phyloP scores from a whole-genome alignment of 2,113 vertebrate species.

The Trichechus manatus region DNA sequence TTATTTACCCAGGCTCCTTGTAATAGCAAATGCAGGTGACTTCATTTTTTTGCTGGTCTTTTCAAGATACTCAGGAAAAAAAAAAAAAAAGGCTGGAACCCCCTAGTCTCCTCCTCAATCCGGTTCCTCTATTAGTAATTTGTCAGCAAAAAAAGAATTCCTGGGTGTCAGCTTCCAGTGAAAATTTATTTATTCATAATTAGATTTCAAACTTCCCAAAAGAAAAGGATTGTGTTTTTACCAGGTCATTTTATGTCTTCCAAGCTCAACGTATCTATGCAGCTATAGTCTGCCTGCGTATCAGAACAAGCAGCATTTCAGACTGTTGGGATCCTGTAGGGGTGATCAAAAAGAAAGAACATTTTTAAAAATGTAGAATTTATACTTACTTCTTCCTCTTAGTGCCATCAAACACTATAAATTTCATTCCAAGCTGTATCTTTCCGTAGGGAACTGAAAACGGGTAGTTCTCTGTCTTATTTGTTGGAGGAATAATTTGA shows the following conservation, averaged over 20 bases:
- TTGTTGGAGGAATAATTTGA: slow-evolving; percentile 87
- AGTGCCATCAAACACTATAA: slow-evolving; percentile 59
- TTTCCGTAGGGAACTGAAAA: slow-evolving; percentile 77
- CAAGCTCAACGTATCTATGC: slow-evolving; percentile 39
- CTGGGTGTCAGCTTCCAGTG: not conserved
- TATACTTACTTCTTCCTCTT: slow-evolving; percentile 71
- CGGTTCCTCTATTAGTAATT: slow-evolving; percentile 21
- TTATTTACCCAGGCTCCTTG: slow-evolving; percentile 59
- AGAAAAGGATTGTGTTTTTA: not conserved
- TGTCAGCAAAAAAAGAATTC: slow-evolving; percentile 60
- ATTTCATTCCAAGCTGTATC: slow-evolving; percentile 44
- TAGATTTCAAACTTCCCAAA: slow-evolving; percentile 41
- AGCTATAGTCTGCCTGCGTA: slow-evolving; percentile 22
- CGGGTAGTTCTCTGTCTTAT: slow-evolving; percentile 72
- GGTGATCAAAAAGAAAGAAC: slow-evolving; percentile 28
- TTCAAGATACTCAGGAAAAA: slow-evolving; percentile 24
- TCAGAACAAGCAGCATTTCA: slow-evolving; percentile 18
- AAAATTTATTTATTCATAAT: slow-evolving; percentile 51
- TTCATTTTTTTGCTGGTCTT: slow-evolving; percentile 63
- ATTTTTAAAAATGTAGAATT: slow-evolving; percentile 23
- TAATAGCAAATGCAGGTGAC: not conserved
- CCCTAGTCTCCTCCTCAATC: not conserved
- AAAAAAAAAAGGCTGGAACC: not conserved
- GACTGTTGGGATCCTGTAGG: not conserved
- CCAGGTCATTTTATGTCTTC: not conserved